Conservation (phyloP, 2,113 vertebrate genomes). For the Hipposideros armiger region DNA sequence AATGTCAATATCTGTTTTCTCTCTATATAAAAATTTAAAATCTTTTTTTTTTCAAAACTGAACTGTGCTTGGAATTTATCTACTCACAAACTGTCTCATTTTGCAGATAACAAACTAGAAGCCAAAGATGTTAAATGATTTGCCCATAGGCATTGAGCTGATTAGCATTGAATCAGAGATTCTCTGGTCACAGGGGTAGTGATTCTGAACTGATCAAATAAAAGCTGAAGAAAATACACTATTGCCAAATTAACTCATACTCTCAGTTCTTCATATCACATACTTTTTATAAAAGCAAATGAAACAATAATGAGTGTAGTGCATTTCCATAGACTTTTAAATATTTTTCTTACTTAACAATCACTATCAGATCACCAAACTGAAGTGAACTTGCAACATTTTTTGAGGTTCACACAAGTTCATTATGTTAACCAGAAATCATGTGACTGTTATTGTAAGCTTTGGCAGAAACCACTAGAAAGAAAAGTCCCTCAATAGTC, state of each 20-base stretch:
- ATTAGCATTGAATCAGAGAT: neutral
- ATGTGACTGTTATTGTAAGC: constrained; percentile 56
- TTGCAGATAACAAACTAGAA: neutral
- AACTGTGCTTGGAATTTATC: constrained; percentile 6
- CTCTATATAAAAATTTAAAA: neutral
- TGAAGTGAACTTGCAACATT: neutral
- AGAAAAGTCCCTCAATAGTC: constrained; percentile 60
- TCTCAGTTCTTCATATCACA: neutral
- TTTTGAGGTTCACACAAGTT: constrained; percentile 69
- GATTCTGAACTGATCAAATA: neutral
- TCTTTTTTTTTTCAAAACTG: neutral
- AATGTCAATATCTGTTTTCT: neutral
- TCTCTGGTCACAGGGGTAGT: neutral
- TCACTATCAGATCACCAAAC: neutral
- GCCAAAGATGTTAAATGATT: neutral
- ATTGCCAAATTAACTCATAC: neutral
- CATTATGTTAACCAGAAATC: constrained; percentile 66
- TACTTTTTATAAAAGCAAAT: neutral
- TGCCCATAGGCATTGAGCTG: neutral
- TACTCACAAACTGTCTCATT: neutral
- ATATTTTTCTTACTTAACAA: constrained; percentile 16
- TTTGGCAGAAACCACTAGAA: constrained; percentile 63
- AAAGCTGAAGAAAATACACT: constrained; percentile 5
- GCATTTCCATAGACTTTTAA: neutral
- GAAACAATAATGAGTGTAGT: neutral